These are phyloP conservation scores for Papilio glaucus DNA, from an alignment of 1,140 invertebrate species.

Conservation along the genomic window DNA sequence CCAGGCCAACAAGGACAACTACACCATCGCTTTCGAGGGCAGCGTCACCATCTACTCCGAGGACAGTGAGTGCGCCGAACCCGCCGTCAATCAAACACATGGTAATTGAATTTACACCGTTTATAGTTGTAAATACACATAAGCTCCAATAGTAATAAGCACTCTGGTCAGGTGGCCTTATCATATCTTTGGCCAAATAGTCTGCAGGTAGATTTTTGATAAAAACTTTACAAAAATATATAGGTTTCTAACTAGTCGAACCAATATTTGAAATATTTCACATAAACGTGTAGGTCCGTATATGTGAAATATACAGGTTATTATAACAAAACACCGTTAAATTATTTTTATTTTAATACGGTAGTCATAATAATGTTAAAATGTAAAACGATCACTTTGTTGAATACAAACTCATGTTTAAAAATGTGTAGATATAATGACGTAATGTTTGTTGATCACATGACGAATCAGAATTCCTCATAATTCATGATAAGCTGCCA, in stretches of 20 bases:
- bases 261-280: too few relatives aligned
- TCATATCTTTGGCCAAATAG: too few relatives aligned
- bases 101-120: constrained; percentile 47
- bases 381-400: neutral
- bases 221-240: too few relatives aligned
- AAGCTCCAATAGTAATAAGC: too few relatives aligned
- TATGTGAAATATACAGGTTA: too few relatives aligned
- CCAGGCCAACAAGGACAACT: constrained; percentile 96
- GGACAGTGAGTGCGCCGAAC: constrained; percentile 86
- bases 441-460: constrained; percentile 54
- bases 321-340: neutral
- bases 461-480: constrained; percentile 51
- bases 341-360: too few relatives aligned
- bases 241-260: too few relatives aligned
- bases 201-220: too few relatives aligned
- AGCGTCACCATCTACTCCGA: constrained; percentile 93
- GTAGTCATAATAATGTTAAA: too few relatives aligned
- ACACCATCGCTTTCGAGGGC: constrained; percentile 96
- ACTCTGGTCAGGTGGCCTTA: too few relatives aligned
- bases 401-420: neutral
- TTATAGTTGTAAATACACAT: constrained; percentile 27
- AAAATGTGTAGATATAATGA: constrained; percentile 42
- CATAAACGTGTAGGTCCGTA: too few relatives aligned
- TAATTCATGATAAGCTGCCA: constrained; percentile 57
- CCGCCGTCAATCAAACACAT: constrained; percentile 80